Base-by-base conservation (phyloP, 2,888 invertebrate species). In the Iselma pallidipennis region DNA sequence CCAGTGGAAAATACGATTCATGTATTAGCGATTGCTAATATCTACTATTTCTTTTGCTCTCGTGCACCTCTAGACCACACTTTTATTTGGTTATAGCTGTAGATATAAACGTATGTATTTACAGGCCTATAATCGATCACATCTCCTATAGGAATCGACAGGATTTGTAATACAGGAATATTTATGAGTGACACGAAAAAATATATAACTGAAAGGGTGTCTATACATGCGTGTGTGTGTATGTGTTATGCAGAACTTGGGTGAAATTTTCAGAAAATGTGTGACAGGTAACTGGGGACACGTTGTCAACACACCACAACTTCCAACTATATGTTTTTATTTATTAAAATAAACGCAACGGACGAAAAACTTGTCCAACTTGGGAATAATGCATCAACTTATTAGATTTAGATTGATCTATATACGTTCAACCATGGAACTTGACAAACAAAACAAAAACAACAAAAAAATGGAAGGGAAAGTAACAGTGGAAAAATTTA, bases 331-430 rank as follows among this genome's bases (percentile, higher is more conserved):
- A 70, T 57, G 65, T 66, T 66, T 67, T 66, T 69, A 69, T 71
- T 71, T 71, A 71, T 71, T 69, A 70, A 69, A 68, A 67, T 70
- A 65, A 37, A 61, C 61, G 59, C 61, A 49, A 33, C 58, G 58
- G 54, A 53, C 56, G 60, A 63, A 57, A 55, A 64, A 66, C 64
- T 66, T 64, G 50, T 49, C 52, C 45, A 63, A 37, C 56, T 49
- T 48, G 68, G 66, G 68, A 66, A 66, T 68, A 68, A 68, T 68
- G 61, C 63, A 66, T 68, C 68, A 68, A 61, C 51, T 59, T 65
- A 65, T 67, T 67, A 67, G 62, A 66, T 67, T 67, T 63, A 55
- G 67, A 67, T 67, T 57, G 60, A 64, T 65, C 33, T 31, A 58
- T 58, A 62, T 58, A 48, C n/a, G n/a, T 62, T 58, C 48, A n/a